A percentile compares a stretch with the other conserved stretches of the same genome.
Evolutionary conservation across 2,888 invertebrate species (phyloP).

Genomic region (Nomada goodeniana): DNA sequence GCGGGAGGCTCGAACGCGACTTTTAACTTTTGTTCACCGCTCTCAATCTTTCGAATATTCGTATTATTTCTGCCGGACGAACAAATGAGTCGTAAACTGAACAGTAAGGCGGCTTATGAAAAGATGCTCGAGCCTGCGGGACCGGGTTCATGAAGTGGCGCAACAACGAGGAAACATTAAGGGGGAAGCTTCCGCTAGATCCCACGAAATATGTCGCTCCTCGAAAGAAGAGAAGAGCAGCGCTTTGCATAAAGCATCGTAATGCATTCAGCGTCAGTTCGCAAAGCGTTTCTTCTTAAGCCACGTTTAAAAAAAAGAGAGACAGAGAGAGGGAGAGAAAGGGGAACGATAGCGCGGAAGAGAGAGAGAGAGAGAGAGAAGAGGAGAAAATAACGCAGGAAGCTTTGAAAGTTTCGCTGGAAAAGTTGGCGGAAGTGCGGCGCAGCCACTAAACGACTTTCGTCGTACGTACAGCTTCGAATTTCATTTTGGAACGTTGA

Average conservation of each 20-base stretch:
- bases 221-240: slow-evolving; percentile 1
- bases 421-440: slow-evolving; percentile 66
- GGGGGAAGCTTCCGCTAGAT: slow-evolving; percentile 28
- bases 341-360: slow-evolving; percentile 35
- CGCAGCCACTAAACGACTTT: slow-evolving; percentile 66
- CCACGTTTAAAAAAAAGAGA: slow-evolving; percentile 26
- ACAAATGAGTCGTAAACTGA: slow-evolving; percentile 10
- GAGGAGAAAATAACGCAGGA: slow-evolving; percentile 50
- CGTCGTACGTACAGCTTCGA: slow-evolving; percentile 70
- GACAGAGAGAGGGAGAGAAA: neutral
- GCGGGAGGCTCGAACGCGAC: neutral
- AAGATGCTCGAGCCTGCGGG: slow-evolving; percentile 1
- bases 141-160: slow-evolving; percentile 19
- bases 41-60: slow-evolving; percentile 4
- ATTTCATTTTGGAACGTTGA: slow-evolving; percentile 75
- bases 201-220: slow-evolving; percentile 46
- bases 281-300: slow-evolving; percentile 50
- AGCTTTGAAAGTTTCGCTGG: slow-evolving; percentile 66
- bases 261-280: slow-evolving; percentile 61
- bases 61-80: neutral
- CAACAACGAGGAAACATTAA: slow-evolving; percentile 40
- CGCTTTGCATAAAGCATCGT: slow-evolving; percentile 57
- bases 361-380: neutral
- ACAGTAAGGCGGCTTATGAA: slow-evolving; percentile 17
- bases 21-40: neutral